Evolutionary conservation across 2,797 vertebrate species (phyloP).

Genomic region (Morus bassanus): DNA sequence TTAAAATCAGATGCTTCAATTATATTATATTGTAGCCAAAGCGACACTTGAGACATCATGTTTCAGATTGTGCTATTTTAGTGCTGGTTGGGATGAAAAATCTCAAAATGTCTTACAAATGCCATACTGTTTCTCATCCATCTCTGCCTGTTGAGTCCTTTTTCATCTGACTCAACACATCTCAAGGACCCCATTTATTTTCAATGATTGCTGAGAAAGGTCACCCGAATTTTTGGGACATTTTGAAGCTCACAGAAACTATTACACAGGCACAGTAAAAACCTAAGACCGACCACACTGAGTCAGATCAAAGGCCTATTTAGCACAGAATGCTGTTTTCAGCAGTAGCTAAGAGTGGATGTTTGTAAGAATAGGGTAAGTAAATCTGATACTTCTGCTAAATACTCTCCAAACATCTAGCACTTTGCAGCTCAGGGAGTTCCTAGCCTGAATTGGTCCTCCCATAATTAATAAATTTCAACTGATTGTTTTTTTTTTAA

Average conservation of each 20-base stretch:
- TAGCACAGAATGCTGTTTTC: neutral
- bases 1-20: neutral
- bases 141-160: neutral
- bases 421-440: neutral
- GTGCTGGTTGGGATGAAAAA: neutral
- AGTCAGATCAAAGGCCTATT: neutral
- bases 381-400: neutral
- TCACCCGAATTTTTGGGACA: neutral
- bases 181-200: neutral
- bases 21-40: neutral
- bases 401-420: neutral
- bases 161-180: neutral
- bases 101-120: neutral
- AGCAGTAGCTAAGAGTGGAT: neutral
- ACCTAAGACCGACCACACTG: rapidly evolving
- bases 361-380: neutral
- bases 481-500: neutral
- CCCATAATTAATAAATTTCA: neutral
- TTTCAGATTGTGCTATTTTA: neutral
- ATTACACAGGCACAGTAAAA: neutral
- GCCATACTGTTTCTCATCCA: neutral
- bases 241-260: neutral
- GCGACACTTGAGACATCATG: neutral
- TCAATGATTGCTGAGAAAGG: neutral
- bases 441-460: neutral